phyloP scores from a whole-genome alignment of 2,113 vertebrate species.

The Channa maculata region DNA sequence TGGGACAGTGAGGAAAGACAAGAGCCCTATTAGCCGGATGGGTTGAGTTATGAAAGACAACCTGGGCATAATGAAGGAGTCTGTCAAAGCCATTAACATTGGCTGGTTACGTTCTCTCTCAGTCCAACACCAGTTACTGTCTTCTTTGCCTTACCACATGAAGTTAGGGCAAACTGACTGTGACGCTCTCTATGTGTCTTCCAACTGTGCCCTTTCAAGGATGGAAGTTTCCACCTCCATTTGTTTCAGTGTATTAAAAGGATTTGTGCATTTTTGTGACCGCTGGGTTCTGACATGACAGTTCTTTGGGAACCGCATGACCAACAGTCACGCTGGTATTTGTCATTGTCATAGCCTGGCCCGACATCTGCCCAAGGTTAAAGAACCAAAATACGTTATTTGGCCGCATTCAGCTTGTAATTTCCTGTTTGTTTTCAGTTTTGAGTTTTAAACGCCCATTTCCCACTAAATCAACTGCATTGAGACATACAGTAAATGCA shows the following conservation, averaged over 20 bases:
- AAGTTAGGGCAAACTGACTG: too few relatives aligned
- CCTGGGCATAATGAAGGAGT: conserved; percentile 48
- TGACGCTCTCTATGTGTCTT: too few relatives aligned
- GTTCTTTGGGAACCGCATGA: conserved; percentile 38
- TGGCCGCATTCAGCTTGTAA: conserved; percentile 33
- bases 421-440: conserved; percentile 32
- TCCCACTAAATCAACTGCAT: conserved; percentile 16
- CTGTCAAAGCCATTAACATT: conserved; percentile 39
- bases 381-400: conserved; percentile 34
- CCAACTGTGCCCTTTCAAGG: background rate
- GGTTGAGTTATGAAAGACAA: conserved; percentile 39
- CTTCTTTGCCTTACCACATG: background rate
- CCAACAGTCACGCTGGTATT: conserved; percentile 42
- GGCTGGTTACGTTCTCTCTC: conserved; percentile 24
- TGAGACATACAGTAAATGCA: background rate
- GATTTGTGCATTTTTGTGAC: conserved; percentile 34
- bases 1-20: conserved; percentile 28
- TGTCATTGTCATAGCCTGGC: conserved; percentile 50
- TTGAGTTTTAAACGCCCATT: background rate
- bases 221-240: conserved; percentile 16
- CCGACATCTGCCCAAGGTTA: conserved; percentile 47
- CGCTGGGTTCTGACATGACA: conserved; percentile 36
- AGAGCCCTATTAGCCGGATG: conserved; percentile 51
- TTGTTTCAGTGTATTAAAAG: conserved; percentile 15
- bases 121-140: conserved; percentile 1